These are phyloP conservation scores for Nebria salina DNA, from an alignment of 2,888 invertebrate species.

Conservation along the genomic window DNA sequence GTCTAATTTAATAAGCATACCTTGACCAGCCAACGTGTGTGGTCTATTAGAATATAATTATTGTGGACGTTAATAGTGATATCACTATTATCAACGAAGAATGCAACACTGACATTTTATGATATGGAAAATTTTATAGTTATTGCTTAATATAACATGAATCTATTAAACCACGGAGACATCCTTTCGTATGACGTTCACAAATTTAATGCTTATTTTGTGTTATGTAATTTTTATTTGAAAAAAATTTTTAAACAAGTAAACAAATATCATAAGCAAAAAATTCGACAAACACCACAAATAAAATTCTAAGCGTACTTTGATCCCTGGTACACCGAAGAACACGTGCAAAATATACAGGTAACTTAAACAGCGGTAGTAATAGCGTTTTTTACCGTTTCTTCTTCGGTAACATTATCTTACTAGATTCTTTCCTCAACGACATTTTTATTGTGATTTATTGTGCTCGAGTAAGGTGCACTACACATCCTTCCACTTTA, in stretches of 20 bases:
- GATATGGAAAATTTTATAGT: too few relatives aligned
- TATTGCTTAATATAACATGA: too few relatives aligned
- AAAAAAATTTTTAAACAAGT: background rate
- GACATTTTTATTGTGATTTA: constrained; percentile 1
- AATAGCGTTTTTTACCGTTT: background rate
- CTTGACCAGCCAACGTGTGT: background rate
- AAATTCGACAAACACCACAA: background rate
- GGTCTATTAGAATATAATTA: background rate
- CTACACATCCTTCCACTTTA: background rate
- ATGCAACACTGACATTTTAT: background rate
- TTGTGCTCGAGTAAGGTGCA: background rate
- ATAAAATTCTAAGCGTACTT: background rate
- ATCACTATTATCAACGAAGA: background rate
- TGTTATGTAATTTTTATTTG: too few relatives aligned
- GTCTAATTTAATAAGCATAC: background rate
- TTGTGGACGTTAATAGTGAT: background rate
- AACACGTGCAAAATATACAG: constrained; percentile 1
- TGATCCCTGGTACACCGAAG: background rate
- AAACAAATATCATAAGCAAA: background rate
- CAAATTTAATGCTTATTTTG: too few relatives aligned
- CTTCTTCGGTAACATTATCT: background rate
- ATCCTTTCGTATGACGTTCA: too few relatives aligned
- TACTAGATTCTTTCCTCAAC: background rate
- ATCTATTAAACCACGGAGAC: too few relatives aligned
- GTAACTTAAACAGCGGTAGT: background rate